Conservation (phyloP, 2,888 invertebrate genomes). For the Pollenia labialis region DNA sequence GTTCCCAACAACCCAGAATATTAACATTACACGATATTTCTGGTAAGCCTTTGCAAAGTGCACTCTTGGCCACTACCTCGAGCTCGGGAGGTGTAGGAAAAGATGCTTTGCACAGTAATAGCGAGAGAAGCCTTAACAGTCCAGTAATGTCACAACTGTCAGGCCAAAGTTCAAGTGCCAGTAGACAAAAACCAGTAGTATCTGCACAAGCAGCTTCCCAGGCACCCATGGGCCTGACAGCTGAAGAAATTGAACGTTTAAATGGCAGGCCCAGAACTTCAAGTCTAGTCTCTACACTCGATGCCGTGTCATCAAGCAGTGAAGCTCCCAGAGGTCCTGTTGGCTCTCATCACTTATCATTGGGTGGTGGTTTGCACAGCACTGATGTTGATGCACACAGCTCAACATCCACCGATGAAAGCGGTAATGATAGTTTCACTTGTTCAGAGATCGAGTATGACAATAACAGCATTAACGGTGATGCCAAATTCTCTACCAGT, state of each 20-base stretch:
- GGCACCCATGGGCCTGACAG: slow-evolving; percentile 93
- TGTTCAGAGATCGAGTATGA: slow-evolving; percentile 99
- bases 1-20: slow-evolving; percentile 95
- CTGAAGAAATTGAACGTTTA: slow-evolving; percentile 96
- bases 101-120: slow-evolving; percentile 95
- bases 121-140: slow-evolving; percentile 95
- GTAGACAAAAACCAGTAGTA: slow-evolving; percentile 89
- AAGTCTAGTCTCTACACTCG: slow-evolving; percentile 95
- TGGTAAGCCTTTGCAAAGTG: slow-evolving; percentile 95
- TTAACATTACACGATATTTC: slow-evolving; percentile 97
- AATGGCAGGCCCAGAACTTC: slow-evolving; percentile 94
- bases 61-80: slow-evolving; percentile 94
- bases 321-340: slow-evolving; percentile 90
- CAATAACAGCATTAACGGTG: slow-evolving; percentile 92
- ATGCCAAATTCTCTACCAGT: slow-evolving; percentile 88
- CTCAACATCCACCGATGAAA: slow-evolving; percentile 95
- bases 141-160: slow-evolving; percentile 96
- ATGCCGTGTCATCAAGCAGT: slow-evolving; percentile 96
- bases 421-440: slow-evolving; percentile 98
- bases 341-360: slow-evolving; percentile 88
- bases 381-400: slow-evolving; percentile 90
- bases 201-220: slow-evolving; percentile 89
- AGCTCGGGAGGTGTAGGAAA: slow-evolving; percentile 95
- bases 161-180: slow-evolving; percentile 92
- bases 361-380: slow-evolving; percentile 88